These are phyloP conservation scores for Phymanthus crucifer DNA, from an alignment of 92 coral and sea anemone species.

Conservation along the genomic window DNA sequence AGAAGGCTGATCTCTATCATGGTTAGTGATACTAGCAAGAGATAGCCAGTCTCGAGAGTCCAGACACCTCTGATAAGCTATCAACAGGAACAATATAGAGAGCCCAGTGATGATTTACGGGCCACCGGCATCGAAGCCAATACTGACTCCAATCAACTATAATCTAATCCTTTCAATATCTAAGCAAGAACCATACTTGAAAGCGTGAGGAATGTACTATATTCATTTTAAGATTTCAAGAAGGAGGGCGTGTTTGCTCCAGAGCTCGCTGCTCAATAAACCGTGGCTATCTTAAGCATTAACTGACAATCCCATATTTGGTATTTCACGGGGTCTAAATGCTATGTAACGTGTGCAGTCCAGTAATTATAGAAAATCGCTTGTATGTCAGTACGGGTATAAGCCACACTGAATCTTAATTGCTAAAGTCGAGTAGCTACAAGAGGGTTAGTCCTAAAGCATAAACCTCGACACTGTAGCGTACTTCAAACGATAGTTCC, in stretches of 20 bases:
- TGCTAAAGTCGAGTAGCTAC: not conserved
- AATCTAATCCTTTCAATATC: slow-evolving; percentile 4
- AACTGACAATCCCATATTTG: not conserved
- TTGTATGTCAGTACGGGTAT: not conserved
- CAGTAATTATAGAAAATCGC: not conserved
- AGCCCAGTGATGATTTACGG: not conserved
- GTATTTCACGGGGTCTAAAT: not conserved
- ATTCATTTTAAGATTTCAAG: not conserved
- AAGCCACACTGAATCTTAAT: not conserved
- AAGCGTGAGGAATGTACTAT: not conserved
- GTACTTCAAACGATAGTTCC: not conserved
- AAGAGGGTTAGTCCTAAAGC: not conserved
- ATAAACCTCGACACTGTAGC: not conserved
- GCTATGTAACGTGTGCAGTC: not conserved
- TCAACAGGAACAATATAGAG: not conserved
- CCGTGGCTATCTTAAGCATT: not conserved
- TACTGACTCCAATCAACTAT: not conserved
- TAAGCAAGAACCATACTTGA: not conserved
- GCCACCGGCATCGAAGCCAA: slow-evolving; percentile 8
- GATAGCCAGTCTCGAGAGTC: slow-evolving; percentile 1
- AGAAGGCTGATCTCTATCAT: not conserved
- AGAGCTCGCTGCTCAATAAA: not conserved
- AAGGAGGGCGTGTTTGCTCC: not conserved
- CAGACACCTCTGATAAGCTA: slow-evolving; percentile 11
- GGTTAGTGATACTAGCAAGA: slow-evolving; percentile 13